Evolutionary conservation across 2,113 vertebrate species (phyloP).

Genomic region (Tylochromis polylepis): DNA sequence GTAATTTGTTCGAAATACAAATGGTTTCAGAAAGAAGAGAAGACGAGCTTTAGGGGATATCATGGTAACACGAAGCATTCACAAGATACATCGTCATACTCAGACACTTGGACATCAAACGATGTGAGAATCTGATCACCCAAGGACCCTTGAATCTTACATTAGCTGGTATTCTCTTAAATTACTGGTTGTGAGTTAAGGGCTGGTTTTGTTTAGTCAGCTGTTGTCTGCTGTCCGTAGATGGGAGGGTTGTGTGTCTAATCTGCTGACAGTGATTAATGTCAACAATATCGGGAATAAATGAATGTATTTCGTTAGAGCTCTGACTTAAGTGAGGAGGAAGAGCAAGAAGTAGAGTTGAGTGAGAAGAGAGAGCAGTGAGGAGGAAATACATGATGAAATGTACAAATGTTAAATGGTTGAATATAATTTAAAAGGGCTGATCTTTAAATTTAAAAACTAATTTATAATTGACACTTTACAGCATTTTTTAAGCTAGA

Average conservation of each 20-base stretch:
- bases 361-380: background rate
- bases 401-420: fast-evolving
- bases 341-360: background rate
- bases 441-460: background rate
- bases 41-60: background rate
- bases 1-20: fast-evolving
- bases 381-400: background rate
- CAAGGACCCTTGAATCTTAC: background rate
- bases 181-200: background rate
- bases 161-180: background rate
- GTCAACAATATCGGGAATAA: background rate
- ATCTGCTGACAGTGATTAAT: background rate
- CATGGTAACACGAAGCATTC: fast-evolving
- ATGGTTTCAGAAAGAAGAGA: background rate
- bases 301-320: background rate
- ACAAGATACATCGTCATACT: background rate
- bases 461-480: background rate
- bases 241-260: no score
- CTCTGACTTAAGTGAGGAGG: background rate
- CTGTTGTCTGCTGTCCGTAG: background rate
- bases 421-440: background rate
- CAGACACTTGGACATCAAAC: background rate
- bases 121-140: background rate
- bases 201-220: background rate
- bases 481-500: background rate